Conservation (phyloP, 2,113 vertebrate species). For the Esox niger region DNA sequence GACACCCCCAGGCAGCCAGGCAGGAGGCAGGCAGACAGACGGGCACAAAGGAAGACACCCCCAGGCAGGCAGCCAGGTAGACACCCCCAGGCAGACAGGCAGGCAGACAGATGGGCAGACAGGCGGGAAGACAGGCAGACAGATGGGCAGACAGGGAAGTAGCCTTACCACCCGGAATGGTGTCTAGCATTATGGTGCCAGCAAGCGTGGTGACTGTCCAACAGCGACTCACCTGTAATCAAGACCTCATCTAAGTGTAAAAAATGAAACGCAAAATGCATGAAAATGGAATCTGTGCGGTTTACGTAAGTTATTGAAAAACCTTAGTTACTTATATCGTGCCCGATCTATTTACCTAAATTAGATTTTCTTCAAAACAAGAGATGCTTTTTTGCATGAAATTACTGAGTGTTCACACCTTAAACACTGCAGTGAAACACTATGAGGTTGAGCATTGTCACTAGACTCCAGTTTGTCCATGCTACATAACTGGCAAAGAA, state of each 20-base stretch:
- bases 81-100: too few species aligned
- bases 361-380: constrained; percentile 49
- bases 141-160: too few species aligned
- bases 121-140: too few species aligned
- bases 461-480: not conserved
- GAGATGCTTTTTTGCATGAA: constrained; percentile 27
- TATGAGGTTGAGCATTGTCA: not conserved
- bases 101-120: too few species aligned
- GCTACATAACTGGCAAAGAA: constrained; percentile 11
- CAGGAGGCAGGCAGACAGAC: too few species aligned
- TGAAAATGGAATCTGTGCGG: constrained; percentile 42
- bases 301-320: constrained; percentile 56
- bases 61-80: too few species aligned
- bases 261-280: constrained; percentile 44
- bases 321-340: constrained; percentile 38
- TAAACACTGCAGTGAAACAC: constrained; percentile 17
- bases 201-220: not conserved
- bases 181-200: not conserved
- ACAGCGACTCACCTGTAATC: too few species aligned
- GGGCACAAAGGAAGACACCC: too few species aligned
- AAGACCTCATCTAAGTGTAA: too few species aligned
- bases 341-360: constrained; percentile 45
- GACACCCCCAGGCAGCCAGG: too few species aligned
- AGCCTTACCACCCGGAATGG: not conserved
- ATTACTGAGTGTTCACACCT: constrained; percentile 11